phyloP scores from a whole-genome alignment of 2,797 vertebrate species.

The Manis pentadactyla region DNA sequence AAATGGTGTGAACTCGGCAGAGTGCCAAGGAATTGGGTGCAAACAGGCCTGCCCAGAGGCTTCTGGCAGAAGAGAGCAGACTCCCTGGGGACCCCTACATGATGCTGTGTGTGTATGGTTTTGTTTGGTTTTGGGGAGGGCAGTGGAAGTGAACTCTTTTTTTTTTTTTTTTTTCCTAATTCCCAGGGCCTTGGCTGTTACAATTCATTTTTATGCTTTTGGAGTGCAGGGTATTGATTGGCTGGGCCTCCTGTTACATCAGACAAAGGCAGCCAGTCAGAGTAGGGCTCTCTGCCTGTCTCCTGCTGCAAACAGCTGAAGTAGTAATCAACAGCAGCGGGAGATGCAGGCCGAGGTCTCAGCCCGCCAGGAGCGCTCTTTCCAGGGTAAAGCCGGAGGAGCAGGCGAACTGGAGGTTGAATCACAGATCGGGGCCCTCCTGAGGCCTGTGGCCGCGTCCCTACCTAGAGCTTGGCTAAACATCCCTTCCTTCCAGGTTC shows the following conservation, averaged over 20 bases:
- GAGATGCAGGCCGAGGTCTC: slow-evolving; percentile 89
- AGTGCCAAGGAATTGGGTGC: slow-evolving; percentile 81
- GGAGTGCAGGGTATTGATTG: slow-evolving; percentile 87
- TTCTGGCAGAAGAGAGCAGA: slow-evolving; percentile 51
- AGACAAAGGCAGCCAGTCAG: slow-evolving; percentile 87
- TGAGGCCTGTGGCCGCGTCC: slow-evolving; percentile 49
- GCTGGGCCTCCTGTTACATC: slow-evolving; percentile 83
- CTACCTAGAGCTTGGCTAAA: neutral
- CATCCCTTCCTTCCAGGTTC: neutral
- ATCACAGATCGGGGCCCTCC: slow-evolving; percentile 77
- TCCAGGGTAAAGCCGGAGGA: slow-evolving; percentile 83
- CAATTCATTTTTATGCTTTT: slow-evolving; percentile 85
- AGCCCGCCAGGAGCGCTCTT: slow-evolving; percentile 86
- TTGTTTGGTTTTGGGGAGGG: neutral
- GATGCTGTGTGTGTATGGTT: slow-evolving; percentile 68
- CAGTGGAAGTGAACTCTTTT: neutral
- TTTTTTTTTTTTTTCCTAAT: neutral
- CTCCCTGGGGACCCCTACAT: slow-evolving; percentile 66
- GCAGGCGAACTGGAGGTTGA: slow-evolving; percentile 82
- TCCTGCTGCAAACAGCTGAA: slow-evolving; percentile 88
- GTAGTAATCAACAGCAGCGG: slow-evolving; percentile 89
- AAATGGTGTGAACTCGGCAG: slow-evolving; percentile 86
- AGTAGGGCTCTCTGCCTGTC: slow-evolving; percentile 85
- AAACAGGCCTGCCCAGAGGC: slow-evolving; percentile 76
- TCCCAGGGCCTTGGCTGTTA: slow-evolving; percentile 75